Base-by-base conservation (phyloP, 2,888 invertebrate species). In the Meandrusa payeni region DNA sequence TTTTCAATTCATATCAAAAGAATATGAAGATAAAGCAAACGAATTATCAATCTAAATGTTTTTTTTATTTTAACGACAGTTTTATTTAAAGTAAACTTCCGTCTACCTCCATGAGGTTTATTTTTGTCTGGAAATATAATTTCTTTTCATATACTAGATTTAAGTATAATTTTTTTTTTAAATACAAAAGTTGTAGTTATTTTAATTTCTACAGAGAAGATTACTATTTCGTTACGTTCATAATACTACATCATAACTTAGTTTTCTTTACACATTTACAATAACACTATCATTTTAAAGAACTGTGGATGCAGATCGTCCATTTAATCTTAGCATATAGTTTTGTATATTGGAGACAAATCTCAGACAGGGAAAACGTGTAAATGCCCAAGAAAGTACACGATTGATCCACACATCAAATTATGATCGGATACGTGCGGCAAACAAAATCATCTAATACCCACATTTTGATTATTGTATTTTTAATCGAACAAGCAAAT, bases 401-500 rank as follows among this genome's bases (percentile, higher is more conserved):
- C n/a, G n/a, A n/a, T n/a, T n/a, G n/a, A n/a, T n/a, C n/a, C n/a
- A n/a, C n/a, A n/a, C n/a, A n/a, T n/a, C n/a, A n/a, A n/a, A n/a
- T n/a, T n/a, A n/a, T n/a, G n/a, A n/a, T n/a, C n/a, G n/a, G n/a
- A n/a, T n/a, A n/a, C n/a, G n/a, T n/a, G n/a, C n/a, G n/a, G n/a
- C n/a, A n/a, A n/a, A n/a, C n/a, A n/a, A n/a, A n/a, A n/a, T n/a
- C n/a, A n/a, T n/a, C n/a, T n/a, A n/a, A n/a, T n/a, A n/a, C n/a
- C n/a, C n/a, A 15, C 15, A 15, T 15, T 15, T 15, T 15, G 2
- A 15, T 15, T 2, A 2, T 15, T 15, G 15, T 33, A 20, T 24
- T 56, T 57, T 88, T 75, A 89, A 67, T 90, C 90, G 54, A 90
- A 90, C 36, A 90, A 61, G 59, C 89, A 90, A 52, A 89, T 81